Evolutionary conservation across 2,113 vertebrate species (phyloP), one percentile per base, ranked within the genome.

Genomic region (Boulengeromyrus knoepffleri): DNA sequence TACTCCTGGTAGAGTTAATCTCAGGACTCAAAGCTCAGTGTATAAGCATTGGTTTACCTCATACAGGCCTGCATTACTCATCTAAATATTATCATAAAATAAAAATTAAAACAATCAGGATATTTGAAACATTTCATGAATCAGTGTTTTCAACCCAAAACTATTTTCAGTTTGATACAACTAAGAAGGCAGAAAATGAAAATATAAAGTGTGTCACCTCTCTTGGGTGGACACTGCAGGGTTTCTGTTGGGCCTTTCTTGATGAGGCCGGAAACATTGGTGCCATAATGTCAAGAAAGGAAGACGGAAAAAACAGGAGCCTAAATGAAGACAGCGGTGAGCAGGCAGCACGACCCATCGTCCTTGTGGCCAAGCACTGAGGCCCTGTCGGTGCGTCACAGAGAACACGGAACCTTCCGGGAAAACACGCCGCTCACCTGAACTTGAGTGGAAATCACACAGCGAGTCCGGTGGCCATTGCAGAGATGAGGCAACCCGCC

Each of bases 221-320:
- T 27, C 12, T 49, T 24, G 24, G 27, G 15, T 21, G 87, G 58
- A 15, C 39, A 27, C 21, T 84, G 49, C n/a, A 45, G 87, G 80
- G 49, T 88, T 88, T 80, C 50, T 42, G 10, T 39, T 83, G 91
- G 3, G 80, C 62, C 70, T 92, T 91, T 89, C 86, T 83, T 90
- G 89, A 88, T 89, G 88, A 92, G 91, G 91, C 88, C 86, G 89
- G 84, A 85, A 85, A 89, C 91, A 85, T 66, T 52, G 88, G 66
- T 90, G 77, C 90, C 92, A 92, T 90, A 88, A 85, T 42, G 88
- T 87, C 62, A 56, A 91, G 91, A 90, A 87, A 85, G 87, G 90
- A 89, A 89, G 90, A 91, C 89, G 91, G 91, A 89, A 88, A 88
- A 87, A 89, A 56, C 58, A 89, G 85, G 88, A 74, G 90, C 62